Conservation (phyloP, 2,113 vertebrate genomes). For the Columba livia region DNA sequence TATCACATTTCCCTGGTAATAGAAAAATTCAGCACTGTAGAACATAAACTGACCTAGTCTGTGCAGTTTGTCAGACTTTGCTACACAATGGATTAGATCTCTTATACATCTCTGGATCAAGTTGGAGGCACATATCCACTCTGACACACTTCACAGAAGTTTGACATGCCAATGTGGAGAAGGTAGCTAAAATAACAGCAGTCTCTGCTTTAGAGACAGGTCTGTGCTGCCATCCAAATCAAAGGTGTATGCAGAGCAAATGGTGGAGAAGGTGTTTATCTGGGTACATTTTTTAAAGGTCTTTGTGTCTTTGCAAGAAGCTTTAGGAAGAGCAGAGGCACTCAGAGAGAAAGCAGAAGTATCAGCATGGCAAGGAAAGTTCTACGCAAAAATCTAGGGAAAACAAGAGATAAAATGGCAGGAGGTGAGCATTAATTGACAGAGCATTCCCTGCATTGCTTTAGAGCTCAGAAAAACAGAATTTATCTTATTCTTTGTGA, state of each 20-base stretch:
- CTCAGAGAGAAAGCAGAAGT: not conserved
- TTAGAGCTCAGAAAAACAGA: not conserved
- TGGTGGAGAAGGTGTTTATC: not conserved
- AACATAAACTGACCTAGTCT: not conserved
- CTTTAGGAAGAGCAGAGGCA: not conserved
- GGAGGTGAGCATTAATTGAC: not conserved
- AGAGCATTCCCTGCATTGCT: not conserved
- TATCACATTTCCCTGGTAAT: not conserved
- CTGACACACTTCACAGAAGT: not conserved
- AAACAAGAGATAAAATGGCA: not conserved
- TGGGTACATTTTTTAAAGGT: not conserved
- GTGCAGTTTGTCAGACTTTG: not conserved
- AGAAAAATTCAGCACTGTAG: not conserved
- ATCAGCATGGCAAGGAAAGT: not conserved
- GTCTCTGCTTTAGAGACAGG: not conserved
- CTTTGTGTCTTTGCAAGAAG: not conserved
- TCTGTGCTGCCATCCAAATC: not conserved
- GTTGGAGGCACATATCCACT: not conserved
- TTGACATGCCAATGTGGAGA: not conserved
- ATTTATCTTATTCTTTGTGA: not conserved
- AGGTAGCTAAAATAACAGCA: not conserved
- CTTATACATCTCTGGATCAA: not conserved
- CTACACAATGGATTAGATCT: not conserved
- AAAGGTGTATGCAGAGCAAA: not conserved
- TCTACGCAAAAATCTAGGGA: not conserved